phyloP scores from a whole-genome alignment of 2,888 invertebrate genomes.

The Lepas anatifera region DNA sequence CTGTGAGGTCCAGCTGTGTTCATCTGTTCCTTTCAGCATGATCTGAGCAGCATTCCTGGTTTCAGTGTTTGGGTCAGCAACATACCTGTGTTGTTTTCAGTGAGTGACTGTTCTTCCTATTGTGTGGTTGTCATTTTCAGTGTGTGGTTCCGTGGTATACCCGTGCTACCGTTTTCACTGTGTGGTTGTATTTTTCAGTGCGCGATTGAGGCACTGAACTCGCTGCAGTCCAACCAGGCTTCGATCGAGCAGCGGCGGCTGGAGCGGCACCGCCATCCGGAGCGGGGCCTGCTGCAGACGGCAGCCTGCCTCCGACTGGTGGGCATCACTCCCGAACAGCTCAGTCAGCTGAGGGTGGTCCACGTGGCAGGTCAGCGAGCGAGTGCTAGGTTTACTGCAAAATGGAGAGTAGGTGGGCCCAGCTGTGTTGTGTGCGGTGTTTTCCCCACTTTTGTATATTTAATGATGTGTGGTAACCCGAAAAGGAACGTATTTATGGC shows the following conservation, averaged over 20 bases:
- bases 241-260: constrained; percentile 40
- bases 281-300: constrained; percentile 23
- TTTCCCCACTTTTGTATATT: no score
- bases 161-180: background rate
- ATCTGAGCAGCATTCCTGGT: no score
- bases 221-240: constrained; percentile 57
- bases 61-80: background rate
- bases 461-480: no score
- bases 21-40: no score
- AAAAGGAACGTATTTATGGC: no score
- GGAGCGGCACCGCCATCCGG: constrained; percentile 8
- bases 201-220: constrained; percentile 53
- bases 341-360: constrained; percentile 69
- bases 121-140: background rate
- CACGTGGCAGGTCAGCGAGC: constrained; percentile 53
- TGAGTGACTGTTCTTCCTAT: background rate
- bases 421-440: no score
- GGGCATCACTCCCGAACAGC: constrained; percentile 48
- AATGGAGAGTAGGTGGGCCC: no score
- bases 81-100: background rate
- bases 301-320: constrained; percentile 36
- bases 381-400: no score
- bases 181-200: constrained; percentile 44
- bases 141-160: background rate
- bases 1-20: no score